These are phyloP conservation scores for Pammene fasciana DNA, from an alignment of 2,888 invertebrate species.

Conservation along the genomic window DNA sequence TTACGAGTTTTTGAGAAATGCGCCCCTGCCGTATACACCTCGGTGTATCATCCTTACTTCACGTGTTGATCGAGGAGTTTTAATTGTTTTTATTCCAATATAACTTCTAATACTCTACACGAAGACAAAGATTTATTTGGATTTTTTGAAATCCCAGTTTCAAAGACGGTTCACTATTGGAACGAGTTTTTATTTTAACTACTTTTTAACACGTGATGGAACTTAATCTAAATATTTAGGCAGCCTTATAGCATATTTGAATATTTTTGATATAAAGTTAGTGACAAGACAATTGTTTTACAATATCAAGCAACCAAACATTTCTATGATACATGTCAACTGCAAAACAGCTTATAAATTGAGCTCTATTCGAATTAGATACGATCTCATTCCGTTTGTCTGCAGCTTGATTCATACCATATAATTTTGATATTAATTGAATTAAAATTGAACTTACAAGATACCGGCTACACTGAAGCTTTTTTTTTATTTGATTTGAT, in stretches of 20 bases:
- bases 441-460: too few relatives aligned
- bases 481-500: too few relatives aligned
- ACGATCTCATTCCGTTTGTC: too few relatives aligned
- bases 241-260: constrained; percentile 36
- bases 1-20: too few relatives aligned
- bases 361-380: too few relatives aligned
- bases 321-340: too few relatives aligned
- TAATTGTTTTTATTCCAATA: not conserved
- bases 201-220: constrained; percentile 15
- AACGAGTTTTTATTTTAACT: constrained; percentile 6
- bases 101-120: not conserved
- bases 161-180: not conserved
- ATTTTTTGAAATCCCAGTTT: not conserved
- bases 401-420: too few relatives aligned
- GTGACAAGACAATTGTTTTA: constrained; percentile 12
- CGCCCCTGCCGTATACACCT: too few relatives aligned
- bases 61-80: constrained; percentile 18
- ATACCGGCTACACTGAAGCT: too few relatives aligned
- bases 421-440: too few relatives aligned
- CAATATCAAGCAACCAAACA: constrained; percentile 3
- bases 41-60: constrained; percentile 4
- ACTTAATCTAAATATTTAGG: constrained; percentile 27
- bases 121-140: not conserved
- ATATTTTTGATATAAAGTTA: constrained; percentile 13
- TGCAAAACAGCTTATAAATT: not conserved